Conservation (phyloP, 2,888 invertebrate genomes). For the Drosophila paracracens region DNA sequence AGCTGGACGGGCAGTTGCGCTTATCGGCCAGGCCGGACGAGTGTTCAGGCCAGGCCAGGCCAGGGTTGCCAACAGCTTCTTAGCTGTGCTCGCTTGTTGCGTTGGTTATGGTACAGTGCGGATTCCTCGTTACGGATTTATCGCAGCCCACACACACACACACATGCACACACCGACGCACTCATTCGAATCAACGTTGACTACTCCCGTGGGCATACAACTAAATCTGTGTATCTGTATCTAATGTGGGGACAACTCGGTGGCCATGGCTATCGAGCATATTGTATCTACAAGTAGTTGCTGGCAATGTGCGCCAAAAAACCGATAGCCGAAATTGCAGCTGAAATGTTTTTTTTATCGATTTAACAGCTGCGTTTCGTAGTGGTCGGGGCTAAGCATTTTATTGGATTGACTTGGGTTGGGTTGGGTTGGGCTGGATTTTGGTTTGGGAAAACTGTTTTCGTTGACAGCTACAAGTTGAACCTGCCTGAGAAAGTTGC, state of each 20-base stretch:
- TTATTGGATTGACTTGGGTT: not conserved
- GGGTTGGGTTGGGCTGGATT: slow-evolving; percentile 1
- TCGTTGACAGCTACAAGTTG: slow-evolving; percentile 5
- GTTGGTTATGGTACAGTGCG: slow-evolving; percentile 37
- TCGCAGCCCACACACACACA: slow-evolving; percentile 26
- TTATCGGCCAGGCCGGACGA: slow-evolving; percentile 54
- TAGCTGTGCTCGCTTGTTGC: slow-evolving; percentile 40
- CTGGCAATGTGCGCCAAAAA: slow-evolving; percentile 29
- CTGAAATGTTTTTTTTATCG: slow-evolving; percentile 69
- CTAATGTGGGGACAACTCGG: slow-evolving; percentile 57
- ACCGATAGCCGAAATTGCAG: slow-evolving; percentile 69
- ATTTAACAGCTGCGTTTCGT: slow-evolving; percentile 66
- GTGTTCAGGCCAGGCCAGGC: slow-evolving; percentile 15
- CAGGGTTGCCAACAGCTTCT: slow-evolving; percentile 52
- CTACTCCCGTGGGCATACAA: slow-evolving; percentile 62
- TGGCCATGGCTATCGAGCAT: slow-evolving; percentile 52
- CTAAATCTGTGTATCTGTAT: slow-evolving; percentile 60
- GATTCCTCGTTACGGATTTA: slow-evolving; percentile 42
- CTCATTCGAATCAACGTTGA: slow-evolving; percentile 8
- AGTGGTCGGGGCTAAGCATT: not conserved
- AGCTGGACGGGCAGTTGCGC: slow-evolving; percentile 39
- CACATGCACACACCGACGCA: not conserved
- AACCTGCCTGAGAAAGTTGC: not conserved
- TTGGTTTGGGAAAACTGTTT: not conserved
- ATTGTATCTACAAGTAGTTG: slow-evolving; percentile 67